Evolutionary conservation across 2,113 vertebrate species (phyloP).

Genomic region (Anseranas semipalmata): DNA sequence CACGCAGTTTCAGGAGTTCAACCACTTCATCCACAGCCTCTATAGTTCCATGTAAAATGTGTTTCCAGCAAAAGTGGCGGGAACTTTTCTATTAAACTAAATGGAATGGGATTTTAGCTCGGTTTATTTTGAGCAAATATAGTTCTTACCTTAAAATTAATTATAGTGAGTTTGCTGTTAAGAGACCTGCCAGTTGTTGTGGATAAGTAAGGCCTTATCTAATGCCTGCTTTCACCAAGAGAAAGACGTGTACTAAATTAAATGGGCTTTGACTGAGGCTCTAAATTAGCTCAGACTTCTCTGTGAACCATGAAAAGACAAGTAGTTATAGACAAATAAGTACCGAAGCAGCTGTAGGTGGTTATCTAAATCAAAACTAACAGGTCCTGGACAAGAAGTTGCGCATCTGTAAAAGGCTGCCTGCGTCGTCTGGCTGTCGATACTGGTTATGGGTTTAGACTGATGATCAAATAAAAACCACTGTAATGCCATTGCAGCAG

Average conservation of each 20-base stretch:
- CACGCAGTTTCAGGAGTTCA: not conserved
- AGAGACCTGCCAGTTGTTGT: constrained; percentile 47
- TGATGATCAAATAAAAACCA: not conserved
- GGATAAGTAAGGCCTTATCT: constrained; percentile 53
- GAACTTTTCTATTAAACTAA: not conserved
- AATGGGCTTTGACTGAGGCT: constrained; percentile 34
- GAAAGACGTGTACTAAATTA: constrained; percentile 40
- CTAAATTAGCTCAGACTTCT: constrained; percentile 26
- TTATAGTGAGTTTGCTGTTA: not conserved
- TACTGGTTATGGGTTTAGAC: not conserved
- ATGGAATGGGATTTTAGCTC: not conserved
- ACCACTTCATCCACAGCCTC: not conserved
- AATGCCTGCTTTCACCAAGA: not conserved
- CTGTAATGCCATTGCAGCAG: not conserved
- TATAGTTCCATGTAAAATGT: not conserved
- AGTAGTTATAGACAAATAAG: constrained; percentile 8
- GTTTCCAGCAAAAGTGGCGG: not conserved
- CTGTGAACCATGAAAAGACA: constrained; percentile 48
- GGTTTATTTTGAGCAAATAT: constrained; percentile 2
- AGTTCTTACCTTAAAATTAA: constrained; percentile 55
- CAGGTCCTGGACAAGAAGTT: not conserved
- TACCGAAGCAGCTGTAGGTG: not conserved
- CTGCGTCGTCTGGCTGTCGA: fast-evolving
- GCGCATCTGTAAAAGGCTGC: not conserved
- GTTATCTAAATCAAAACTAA: not conserved